phyloP scores from a whole-genome alignment of 2,113 vertebrate genomes.

The Mormyrus lacerda region DNA sequence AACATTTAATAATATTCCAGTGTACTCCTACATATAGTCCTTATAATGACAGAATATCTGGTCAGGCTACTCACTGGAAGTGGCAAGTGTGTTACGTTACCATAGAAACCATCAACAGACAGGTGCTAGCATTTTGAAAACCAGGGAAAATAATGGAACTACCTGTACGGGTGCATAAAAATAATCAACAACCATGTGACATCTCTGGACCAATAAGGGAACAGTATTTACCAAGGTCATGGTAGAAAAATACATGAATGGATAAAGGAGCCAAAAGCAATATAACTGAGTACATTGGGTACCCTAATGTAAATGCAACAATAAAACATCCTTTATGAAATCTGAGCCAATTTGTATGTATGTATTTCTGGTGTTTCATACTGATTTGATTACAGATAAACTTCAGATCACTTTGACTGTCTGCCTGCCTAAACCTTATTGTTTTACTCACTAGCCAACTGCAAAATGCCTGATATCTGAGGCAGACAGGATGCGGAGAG shows the following conservation, averaged over 20 bases:
- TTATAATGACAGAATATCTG: not conserved
- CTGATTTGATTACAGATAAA: not conserved
- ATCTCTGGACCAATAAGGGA: not conserved
- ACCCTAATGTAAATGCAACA: not conserved
- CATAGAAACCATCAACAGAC: not conserved
- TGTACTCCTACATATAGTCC: not conserved
- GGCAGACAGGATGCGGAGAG: not conserved
- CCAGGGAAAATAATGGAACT: not conserved
- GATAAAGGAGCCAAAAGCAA: not conserved
- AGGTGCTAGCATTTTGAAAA: not conserved
- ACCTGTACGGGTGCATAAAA: no score
- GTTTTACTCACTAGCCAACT: not conserved
- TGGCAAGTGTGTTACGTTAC: not conserved
- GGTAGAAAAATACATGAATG: not conserved
- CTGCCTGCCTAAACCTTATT: not conserved
- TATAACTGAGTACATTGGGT: not conserved
- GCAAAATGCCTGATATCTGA: not conserved
- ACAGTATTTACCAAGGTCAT: not conserved
- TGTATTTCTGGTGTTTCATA: not conserved
- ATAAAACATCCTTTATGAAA: constrained; percentile 5
- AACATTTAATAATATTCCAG: not conserved
- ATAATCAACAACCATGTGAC: no score
- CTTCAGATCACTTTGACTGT: not conserved
- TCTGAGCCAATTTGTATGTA: not conserved
- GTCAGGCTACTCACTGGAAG: not conserved